Conservation (phyloP, 2,797 vertebrate genomes). For the Antrozous pallidus region DNA sequence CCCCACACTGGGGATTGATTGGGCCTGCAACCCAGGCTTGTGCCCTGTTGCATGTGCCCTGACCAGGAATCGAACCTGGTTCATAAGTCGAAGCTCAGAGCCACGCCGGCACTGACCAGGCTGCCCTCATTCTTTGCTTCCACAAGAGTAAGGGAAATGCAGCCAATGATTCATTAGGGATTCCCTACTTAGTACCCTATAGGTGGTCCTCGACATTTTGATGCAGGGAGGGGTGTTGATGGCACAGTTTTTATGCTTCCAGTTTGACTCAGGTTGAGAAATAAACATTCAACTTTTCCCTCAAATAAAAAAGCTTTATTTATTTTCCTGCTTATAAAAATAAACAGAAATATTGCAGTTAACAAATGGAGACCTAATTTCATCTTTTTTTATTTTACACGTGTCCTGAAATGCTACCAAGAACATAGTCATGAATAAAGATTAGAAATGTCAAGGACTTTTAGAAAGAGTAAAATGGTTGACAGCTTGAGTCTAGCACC, state of each 20-base stretch:
- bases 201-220: neutral
- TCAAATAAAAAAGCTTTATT: neutral
- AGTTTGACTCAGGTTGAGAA: neutral
- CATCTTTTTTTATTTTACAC: neutral
- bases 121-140: neutral
- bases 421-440: neutral
- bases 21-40: no score
- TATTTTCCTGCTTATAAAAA: neutral
- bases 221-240: neutral
- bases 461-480: neutral
- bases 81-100: no score
- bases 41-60: no score
- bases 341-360: conserved; percentile 1
- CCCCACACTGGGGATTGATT: no score
- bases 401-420: neutral
- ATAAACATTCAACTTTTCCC: neutral
- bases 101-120: no score
- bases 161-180: neutral
- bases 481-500: neutral
- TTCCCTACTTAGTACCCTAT: neutral
- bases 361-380: neutral
- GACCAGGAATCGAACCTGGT: no score
- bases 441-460: neutral
- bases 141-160: neutral
- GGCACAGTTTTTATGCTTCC: neutral